Base-by-base conservation (phyloP, 2,113 vertebrate genomes). In the Pungitius pungitius region DNA sequence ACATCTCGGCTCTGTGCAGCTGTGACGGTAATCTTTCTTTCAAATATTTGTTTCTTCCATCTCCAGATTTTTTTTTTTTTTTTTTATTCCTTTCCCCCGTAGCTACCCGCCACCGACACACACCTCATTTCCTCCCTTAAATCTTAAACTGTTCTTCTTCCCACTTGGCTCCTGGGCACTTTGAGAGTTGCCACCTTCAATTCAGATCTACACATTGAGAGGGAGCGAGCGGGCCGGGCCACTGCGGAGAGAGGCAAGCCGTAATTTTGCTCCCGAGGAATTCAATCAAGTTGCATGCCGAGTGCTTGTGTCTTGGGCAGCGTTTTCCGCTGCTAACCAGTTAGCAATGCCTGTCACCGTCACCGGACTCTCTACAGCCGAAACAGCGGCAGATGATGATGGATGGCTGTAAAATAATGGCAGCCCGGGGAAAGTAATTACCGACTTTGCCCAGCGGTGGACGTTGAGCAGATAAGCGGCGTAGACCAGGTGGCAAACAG, bases 31-130 rank as follows among this genome's bases (percentile, higher is more conserved):
- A 93, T 92, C 90, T 92, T 87, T 90, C 87, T 92, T 92, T 92
- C 92, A 92, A 92, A 93, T 93, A 93, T 93, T 93, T 92, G 90
- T 92, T 93, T 92, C 87, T 88, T 89, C 88, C 87, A 69, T 91
- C 90, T 88, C 90, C 67, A 81, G 67, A 78, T 79, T 77, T 86
- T 42, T 64, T 61, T 35, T 59, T 55, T 62, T 45, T 51, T 35
- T 39, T 49, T 51, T 14, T 43, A n/a, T n/a, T 40, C 40, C 26
- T 45, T 58, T 47, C 69, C 37, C n/a, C 43, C 67, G 8, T 40
- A 52, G 22, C 51, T 52, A 60, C 60, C n/a, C n/a, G 27, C 66
- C 72, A 54, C 73, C 22, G 1, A 79, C 58, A 35, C 66, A 64
- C 49, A 57, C 84, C 80, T 88, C 88, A 72, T 83, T 87, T 85